phyloP scores from a whole-genome alignment of 2,888 invertebrate genomes.

The Melieria crassipennis region DNA sequence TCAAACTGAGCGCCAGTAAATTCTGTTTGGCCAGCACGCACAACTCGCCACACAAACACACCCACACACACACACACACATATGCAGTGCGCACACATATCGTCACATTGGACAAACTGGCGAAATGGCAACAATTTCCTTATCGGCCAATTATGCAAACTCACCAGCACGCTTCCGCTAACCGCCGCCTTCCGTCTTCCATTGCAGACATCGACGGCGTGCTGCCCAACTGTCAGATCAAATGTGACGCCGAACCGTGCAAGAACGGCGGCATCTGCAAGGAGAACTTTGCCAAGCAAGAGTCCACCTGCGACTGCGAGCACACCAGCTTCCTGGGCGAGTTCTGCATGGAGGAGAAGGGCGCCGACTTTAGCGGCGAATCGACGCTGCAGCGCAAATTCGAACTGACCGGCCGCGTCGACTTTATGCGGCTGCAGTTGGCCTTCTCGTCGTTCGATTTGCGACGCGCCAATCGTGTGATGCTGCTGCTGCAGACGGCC shows the following conservation, averaged over 20 bases:
- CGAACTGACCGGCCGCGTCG: constrained; percentile 73
- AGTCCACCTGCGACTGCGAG: constrained; percentile 88
- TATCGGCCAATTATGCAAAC: no score
- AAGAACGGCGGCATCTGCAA: constrained; percentile 88
- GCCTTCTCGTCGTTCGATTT: constrained; percentile 87
- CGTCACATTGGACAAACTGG: no score
- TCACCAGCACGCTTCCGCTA: no score
- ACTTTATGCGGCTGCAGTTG: constrained; percentile 82
- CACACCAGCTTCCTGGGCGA: constrained; percentile 91
- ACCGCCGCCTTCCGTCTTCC: no score
- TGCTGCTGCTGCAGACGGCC: constrained; percentile 83
- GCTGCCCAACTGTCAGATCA: constrained; percentile 85
- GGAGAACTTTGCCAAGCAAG: constrained; percentile 87
- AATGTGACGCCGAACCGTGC: constrained; percentile 88
- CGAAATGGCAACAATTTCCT: no score
- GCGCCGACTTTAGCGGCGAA: constrained; percentile 89
- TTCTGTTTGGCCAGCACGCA: no score
- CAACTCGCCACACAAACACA: no score
- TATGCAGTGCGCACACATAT: no score
- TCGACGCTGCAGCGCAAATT: constrained; percentile 84
- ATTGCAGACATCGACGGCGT: constrained; percentile 73
- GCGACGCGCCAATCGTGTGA: constrained; percentile 80
- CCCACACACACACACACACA: no score
- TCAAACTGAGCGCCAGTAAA: no score
- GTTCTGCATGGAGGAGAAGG: constrained; percentile 88